A percentile compares a stretch with the other conserved stretches of the same genome.
phyloP scores from a whole-genome alignment of 2,888 invertebrate species.

The Apodemia mormo region DNA sequence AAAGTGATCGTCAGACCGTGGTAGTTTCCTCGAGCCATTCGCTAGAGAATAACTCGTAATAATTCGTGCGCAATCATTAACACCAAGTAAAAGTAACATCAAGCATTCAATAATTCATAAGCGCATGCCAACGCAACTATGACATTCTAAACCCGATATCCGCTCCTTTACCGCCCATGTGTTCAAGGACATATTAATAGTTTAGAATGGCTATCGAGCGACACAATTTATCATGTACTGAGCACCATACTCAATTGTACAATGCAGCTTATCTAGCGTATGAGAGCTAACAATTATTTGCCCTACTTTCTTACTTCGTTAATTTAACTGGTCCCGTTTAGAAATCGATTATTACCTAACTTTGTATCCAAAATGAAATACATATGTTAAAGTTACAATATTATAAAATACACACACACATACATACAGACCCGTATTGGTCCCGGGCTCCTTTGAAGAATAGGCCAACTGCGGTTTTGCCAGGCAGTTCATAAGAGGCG shows the following conservation, averaged over 20 bases:
- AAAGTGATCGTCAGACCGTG: slow-evolving; percentile 68
- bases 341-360: slow-evolving; percentile 32
- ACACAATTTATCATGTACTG: slow-evolving; percentile 55
- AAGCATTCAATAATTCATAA: slow-evolving; percentile 44
- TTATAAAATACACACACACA: too few relatives aligned
- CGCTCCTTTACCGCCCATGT: slow-evolving; percentile 46
- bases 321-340: slow-evolving; percentile 58
- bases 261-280: slow-evolving; percentile 72
- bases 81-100: slow-evolving; percentile 55
- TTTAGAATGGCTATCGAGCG: slow-evolving; percentile 50
- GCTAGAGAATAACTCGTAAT: slow-evolving; percentile 29
- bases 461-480: too few relatives aligned
- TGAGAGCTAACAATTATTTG: slow-evolving; percentile 67
- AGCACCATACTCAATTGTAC: slow-evolving; percentile 68
- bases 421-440: too few relatives aligned
- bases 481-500: too few relatives aligned
- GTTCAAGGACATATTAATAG: slow-evolving; percentile 75
- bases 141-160: slow-evolving; percentile 34
- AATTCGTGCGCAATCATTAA: slow-evolving; percentile 38
- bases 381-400: too few relatives aligned
- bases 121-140: slow-evolving; percentile 22
- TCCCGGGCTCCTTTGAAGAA: too few relatives aligned
- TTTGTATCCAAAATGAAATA: too few relatives aligned
- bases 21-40: slow-evolving; percentile 55
- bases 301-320: slow-evolving; percentile 62